Evolutionary conservation across 2,888 invertebrate species (phyloP).

Genomic region (Tipula confusa): DNA sequence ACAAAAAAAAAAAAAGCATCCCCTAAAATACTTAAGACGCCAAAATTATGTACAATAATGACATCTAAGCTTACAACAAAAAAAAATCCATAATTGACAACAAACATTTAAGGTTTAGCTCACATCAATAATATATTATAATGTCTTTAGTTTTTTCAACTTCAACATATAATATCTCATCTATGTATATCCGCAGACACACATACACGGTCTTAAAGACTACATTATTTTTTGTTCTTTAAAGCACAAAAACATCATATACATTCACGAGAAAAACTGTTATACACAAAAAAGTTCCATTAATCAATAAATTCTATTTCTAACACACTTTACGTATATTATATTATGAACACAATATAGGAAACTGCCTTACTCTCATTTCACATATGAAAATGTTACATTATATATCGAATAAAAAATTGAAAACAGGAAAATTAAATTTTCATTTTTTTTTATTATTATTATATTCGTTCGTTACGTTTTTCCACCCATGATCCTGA

Average conservation of each 20-base stretch:
- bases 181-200: neutral
- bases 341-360: neutral
- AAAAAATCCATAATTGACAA: constrained; percentile 5
- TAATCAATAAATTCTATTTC: neutral
- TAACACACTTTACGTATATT: neutral
- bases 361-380: neutral
- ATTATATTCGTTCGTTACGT: neutral
- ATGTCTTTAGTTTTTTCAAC: neutral
- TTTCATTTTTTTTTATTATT: neutral
- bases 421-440: constrained; percentile 12
- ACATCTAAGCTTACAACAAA: neutral
- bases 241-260: too few species aligned
- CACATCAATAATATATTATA: neutral
- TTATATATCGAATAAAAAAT: constrained; percentile 1
- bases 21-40: neutral
- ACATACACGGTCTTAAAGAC: neutral
- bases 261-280: neutral
- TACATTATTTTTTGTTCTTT: neutral
- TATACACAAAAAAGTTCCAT: neutral
- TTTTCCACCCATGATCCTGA: constrained; percentile 20
- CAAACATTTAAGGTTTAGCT: neutral
- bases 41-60: neutral
- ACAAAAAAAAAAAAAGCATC: neutral
- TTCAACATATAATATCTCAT: neutral
- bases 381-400: neutral